A percentile compares a stretch with the other conserved stretches of the same genome.
phyloP scores from a whole-genome alignment of 2,797 vertebrate genomes.

The Pagetopsis macropterus region DNA sequence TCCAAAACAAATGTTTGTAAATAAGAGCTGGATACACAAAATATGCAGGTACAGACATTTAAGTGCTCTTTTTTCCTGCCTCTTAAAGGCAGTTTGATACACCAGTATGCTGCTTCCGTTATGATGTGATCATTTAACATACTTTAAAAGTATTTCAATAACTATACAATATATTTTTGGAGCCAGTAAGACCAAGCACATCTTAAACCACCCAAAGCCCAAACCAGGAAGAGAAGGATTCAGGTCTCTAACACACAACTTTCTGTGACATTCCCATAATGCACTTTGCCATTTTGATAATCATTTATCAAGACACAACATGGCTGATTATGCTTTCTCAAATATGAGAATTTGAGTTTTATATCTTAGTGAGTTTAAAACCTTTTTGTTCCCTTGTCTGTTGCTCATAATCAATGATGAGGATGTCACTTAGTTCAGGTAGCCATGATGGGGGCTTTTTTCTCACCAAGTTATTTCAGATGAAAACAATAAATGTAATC shows the following conservation, averaged over 20 bases:
- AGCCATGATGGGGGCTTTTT: neutral
- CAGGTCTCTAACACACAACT: neutral
- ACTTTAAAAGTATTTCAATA: neutral
- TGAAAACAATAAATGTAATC: neutral
- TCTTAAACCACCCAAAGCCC: neutral
- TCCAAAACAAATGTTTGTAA: neutral
- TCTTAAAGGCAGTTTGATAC: neutral
- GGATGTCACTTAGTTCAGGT: neutral
- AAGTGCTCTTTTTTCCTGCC: neutral
- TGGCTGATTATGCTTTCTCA: neutral
- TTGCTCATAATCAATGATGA: neutral
- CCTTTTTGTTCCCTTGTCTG: neutral
- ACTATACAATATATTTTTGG: neutral
- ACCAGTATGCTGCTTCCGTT: constrained; percentile 14
- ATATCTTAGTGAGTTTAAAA: neutral
- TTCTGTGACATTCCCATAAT: neutral
- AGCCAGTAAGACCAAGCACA: neutral
- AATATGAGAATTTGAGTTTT: neutral
- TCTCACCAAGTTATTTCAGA: neutral
- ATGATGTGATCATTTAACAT: neutral
- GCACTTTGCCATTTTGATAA: neutral
- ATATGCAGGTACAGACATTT: neutral
- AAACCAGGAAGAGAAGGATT: neutral
- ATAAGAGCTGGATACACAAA: neutral
- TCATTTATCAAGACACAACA: constrained; percentile 5